A percentile compares a stretch with the other conserved stretches of the same genome.
Conservation (phyloP, 2,888 invertebrate genomes). For the Eupithecia insigniata region DNA sequence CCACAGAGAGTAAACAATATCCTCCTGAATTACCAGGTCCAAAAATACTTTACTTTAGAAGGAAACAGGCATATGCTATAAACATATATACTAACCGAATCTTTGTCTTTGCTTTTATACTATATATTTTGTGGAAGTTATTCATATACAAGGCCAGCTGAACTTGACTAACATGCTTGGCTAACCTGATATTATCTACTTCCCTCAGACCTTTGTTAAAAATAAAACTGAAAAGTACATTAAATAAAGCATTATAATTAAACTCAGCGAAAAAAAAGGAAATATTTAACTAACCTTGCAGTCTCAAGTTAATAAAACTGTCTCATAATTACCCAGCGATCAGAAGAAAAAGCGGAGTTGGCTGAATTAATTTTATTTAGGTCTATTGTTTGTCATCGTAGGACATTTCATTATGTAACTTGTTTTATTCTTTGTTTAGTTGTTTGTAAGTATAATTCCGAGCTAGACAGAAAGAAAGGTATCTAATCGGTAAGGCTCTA, state of each 20-base stretch:
- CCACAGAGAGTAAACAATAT: no score
- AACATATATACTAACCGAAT: no score
- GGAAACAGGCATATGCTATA: no score
- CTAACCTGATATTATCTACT: background rate
- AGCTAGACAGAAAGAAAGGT: background rate
- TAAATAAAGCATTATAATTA: background rate
- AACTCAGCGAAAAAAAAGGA: constrained; percentile 19
- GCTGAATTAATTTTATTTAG: constrained; percentile 40
- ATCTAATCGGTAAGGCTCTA: background rate
- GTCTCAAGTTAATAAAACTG: constrained; percentile 41
- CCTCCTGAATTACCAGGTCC: no score
- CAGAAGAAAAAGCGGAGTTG: constrained; percentile 37
- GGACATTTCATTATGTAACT: constrained; percentile 38
- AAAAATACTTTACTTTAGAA: no score
- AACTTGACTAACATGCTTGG: background rate
- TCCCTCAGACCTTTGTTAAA: background rate
- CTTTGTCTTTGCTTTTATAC: no score
- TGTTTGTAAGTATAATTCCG: background rate
- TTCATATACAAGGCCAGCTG: no score
- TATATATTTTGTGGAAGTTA: no score
- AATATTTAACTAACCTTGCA: constrained; percentile 32
- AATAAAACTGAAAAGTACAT: background rate
- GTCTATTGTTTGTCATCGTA: constrained; percentile 41
- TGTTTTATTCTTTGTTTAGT: constrained; percentile 18
- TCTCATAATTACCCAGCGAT: constrained; percentile 40